Evolutionary conservation across 2,888 invertebrate species (phyloP), one percentile per base, ranked within the genome.

Genomic region (Frankliniella fusca): DNA sequence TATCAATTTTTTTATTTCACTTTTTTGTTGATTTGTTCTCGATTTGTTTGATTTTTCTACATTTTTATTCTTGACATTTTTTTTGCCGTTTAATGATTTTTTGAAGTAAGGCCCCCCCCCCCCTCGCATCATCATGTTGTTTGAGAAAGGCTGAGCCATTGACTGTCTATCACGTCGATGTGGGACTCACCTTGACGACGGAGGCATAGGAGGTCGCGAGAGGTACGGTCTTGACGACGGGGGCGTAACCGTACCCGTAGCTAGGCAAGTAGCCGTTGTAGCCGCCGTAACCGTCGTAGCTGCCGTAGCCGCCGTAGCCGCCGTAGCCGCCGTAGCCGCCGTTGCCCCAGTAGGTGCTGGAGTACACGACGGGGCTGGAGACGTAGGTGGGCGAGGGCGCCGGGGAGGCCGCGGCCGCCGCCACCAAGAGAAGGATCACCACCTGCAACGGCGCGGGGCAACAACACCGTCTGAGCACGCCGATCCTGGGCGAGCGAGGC

Each of bases 381-480:
- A 23, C 70, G 70, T 76, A 76, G 23, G 70, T 76, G 9, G 70
- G 70, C 23, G 70, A 70, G 9, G 70, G 70, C 70, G 12, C 23
- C 27, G 70, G 70, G 70, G 70, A 23, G 23, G 70, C 70, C 70
- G 70, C 70, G 70, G 27, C 70, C 70, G 70, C 70, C 70, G 70
- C 70, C 70, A 27, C 70, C 27, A 76, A 27, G 11, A 76, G 27
- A 10, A 76, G 70, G 27, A 76, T 27, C 27, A 27, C 23, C 8
- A 23, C 70, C 70, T 76, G 27, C 70, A 23, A 9, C n/a, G 70
- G 38, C 38, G 38, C 38, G n/a, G n/a, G n/a, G 38, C 38, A 38
- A 2, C 3, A 2, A 38, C 38, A 5, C 38, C 38, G 38, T 38
- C 38, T 38, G 38, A 38, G 3, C 3, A 38, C 3, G 38, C 38